These are phyloP conservation scores for Gila robusta DNA, from an alignment of 2,797 vertebrate species.

Conservation along the genomic window DNA sequence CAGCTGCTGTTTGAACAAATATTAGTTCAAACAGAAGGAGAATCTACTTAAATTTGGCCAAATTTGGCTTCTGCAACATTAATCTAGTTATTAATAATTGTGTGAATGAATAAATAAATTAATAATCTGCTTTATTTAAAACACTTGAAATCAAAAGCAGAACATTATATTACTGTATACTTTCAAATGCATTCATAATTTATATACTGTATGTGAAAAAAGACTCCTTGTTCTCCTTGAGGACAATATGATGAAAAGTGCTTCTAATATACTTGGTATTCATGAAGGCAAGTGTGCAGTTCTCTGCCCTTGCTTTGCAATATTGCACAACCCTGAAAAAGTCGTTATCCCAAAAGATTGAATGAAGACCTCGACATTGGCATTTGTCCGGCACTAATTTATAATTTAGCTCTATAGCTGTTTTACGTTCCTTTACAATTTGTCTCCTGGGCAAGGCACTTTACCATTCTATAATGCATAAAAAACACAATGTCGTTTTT, in stretches of 20 bases:
- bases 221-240: background rate
- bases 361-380: conserved; percentile 45
- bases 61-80: too few relatives aligned
- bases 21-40: background rate
- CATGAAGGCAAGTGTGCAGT: conserved; percentile 28
- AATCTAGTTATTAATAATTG: background rate
- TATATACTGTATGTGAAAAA: background rate
- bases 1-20: background rate
- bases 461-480: background rate
- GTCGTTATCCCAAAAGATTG: conserved; percentile 21
- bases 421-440: background rate
- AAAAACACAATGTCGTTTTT: background rate
- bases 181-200: background rate
- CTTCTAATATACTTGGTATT: conserved; percentile 45
- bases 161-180: too few relatives aligned
- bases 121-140: background rate
- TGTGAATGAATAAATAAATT: background rate
- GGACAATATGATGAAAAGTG: background rate
- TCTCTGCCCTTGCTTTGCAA: conserved; percentile 29
- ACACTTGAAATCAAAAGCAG: background rate
- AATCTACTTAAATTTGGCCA: background rate
- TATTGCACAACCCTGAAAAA: conserved; percentile 43
- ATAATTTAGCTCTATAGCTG: too few relatives aligned
- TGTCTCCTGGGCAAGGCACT: background rate
- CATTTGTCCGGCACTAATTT: too few relatives aligned